phyloP scores from a whole-genome alignment of 2,113 vertebrate species.

The Irena cyanogastra region DNA sequence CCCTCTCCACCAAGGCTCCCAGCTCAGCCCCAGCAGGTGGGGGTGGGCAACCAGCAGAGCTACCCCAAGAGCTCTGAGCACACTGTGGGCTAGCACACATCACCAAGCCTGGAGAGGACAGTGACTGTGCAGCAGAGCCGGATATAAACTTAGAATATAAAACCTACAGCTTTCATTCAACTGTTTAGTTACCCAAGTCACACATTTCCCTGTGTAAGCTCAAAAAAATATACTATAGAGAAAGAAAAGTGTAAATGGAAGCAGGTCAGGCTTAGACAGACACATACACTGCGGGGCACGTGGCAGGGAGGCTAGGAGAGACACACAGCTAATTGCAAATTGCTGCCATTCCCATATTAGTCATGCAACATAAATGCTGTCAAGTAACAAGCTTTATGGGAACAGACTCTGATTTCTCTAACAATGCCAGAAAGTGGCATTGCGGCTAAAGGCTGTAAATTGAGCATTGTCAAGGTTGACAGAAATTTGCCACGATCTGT shows the following conservation, averaged over 20 bases:
- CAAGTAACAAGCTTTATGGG: slow-evolving; percentile 14
- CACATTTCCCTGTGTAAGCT: not conserved
- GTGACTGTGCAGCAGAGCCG: not conserved
- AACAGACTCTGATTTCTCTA: slow-evolving; percentile 4
- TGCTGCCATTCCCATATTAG: not conserved
- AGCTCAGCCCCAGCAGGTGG: not conserved
- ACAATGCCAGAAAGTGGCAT: not conserved
- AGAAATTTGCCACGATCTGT: not conserved
- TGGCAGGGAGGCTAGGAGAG: not conserved
- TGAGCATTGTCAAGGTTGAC: not conserved
- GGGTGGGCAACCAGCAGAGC: not conserved
- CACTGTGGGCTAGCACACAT: not conserved
- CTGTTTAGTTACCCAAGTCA: not conserved
- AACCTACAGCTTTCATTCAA: not conserved
- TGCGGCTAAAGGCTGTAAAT: slow-evolving; percentile 2
- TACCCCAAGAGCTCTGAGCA: not conserved
- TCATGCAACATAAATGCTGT: slow-evolving; percentile 42
- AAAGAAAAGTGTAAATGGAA: not conserved
- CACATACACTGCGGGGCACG: fast-evolving
- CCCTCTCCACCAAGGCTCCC: not conserved
- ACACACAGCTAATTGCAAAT: not conserved
- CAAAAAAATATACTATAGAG: not conserved
- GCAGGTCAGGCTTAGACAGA: not conserved
- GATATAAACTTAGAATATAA: not conserved
- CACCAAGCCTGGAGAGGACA: not conserved